Conservation (phyloP, 2,888 invertebrate species). For the Patella depressa region DNA sequence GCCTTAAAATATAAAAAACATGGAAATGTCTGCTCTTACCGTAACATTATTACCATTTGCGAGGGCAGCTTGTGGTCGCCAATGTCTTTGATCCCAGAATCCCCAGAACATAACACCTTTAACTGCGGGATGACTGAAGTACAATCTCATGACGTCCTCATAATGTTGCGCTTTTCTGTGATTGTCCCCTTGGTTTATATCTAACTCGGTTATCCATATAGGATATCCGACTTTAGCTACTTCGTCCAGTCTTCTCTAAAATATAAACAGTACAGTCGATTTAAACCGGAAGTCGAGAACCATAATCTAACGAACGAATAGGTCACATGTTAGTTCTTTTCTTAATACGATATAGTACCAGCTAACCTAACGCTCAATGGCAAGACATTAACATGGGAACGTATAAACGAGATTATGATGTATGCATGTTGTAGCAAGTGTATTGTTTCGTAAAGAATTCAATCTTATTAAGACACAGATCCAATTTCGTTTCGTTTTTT, state of each 20-base stretch:
- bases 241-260: conserved; percentile 23
- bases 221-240: conserved; percentile 25
- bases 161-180: conserved; percentile 23
- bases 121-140: conserved; percentile 26
- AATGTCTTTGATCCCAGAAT: conserved; percentile 27
- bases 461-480: too few species aligned
- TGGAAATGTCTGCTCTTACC: background rate
- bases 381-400: too few species aligned
- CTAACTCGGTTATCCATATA: conserved; percentile 31
- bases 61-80: conserved; percentile 24
- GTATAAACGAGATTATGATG: too few species aligned
- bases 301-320: too few species aligned
- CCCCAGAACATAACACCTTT: conserved; percentile 34
- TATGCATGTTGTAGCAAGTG: too few species aligned
- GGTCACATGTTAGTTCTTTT: too few species aligned
- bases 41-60: conserved; percentile 13
- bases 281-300: too few species aligned
- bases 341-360: too few species aligned
- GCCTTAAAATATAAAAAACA: too few species aligned
- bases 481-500: too few species aligned
- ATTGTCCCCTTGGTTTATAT: conserved; percentile 17
- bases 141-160: conserved; percentile 24
- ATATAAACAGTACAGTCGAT: background rate
- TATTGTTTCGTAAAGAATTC: too few species aligned
- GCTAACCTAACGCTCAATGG: too few species aligned